These are phyloP conservation scores for Emydocephalus ijimae DNA, from an alignment of 2,113 vertebrate genomes.

Conservation along the genomic window DNA sequence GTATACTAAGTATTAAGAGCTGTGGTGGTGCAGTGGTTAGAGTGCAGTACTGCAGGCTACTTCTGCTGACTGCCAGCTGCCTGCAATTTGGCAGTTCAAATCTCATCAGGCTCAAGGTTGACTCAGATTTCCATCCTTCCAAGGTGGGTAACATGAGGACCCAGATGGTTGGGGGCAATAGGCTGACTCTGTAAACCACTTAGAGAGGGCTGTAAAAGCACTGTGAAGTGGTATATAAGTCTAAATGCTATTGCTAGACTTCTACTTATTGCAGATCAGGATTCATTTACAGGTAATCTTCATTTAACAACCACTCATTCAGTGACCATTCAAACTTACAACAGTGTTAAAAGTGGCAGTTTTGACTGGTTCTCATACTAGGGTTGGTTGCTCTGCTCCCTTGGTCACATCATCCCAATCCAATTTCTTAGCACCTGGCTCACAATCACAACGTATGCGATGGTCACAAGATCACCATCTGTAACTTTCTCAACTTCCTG, in stretches of 20 bases:
- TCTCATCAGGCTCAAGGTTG: too few relatives aligned
- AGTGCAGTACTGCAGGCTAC: too few relatives aligned
- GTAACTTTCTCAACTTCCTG: neutral
- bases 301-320: neutral
- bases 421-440: neutral
- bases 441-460: neutral
- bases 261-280: neutral
- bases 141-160: too few relatives aligned
- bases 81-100: too few relatives aligned
- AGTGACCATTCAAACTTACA: neutral
- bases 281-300: neutral
- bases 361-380: neutral
- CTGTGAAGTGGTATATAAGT: too few relatives aligned
- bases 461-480: neutral
- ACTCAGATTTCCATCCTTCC: too few relatives aligned
- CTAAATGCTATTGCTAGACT: too few relatives aligned
- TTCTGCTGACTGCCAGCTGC: too few relatives aligned
- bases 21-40: too few relatives aligned
- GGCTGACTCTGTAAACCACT: too few relatives aligned
- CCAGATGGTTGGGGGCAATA: too few relatives aligned
- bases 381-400: neutral
- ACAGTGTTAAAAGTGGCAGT: neutral
- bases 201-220: too few relatives aligned
- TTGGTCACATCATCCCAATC: neutral
- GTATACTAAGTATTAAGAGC: neutral